Evolutionary conservation across 2,888 invertebrate species (phyloP).

Genomic region (Dynastes grantii): DNA sequence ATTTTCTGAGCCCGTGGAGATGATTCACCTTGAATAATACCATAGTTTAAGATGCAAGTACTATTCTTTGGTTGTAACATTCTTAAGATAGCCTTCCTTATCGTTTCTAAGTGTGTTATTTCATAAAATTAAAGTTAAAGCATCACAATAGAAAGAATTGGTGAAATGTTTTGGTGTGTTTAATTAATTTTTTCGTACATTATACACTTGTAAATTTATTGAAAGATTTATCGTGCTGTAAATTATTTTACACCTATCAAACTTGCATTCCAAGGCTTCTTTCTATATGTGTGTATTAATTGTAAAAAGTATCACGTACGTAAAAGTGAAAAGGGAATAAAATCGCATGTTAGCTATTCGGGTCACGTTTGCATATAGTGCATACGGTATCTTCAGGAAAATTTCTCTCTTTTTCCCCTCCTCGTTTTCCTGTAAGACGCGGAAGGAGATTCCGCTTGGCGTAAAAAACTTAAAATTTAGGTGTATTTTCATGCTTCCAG

Average conservation of each 20-base stretch:
- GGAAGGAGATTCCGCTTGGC: constrained; percentile 15
- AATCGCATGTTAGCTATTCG: constrained; percentile 30
- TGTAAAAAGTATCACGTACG: constrained; percentile 41
- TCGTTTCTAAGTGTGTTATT: too few relatives aligned
- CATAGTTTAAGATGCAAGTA: too few relatives aligned
- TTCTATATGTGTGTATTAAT: not conserved
- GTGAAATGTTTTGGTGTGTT: too few relatives aligned
- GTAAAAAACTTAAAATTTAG: constrained; percentile 52
- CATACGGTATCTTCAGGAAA: constrained; percentile 43
- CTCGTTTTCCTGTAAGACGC: constrained; percentile 1
- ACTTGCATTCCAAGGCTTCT: constrained; percentile 1
- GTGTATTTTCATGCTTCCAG: constrained; percentile 57
- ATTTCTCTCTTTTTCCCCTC: constrained; percentile 1
- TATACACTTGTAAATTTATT: not conserved
- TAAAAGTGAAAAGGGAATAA: constrained; percentile 42
- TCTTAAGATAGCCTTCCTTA: too few relatives aligned
- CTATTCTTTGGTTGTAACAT: too few relatives aligned
- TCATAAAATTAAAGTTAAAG: too few relatives aligned
- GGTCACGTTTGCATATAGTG: constrained; percentile 45
- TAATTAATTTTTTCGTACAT: too few relatives aligned
- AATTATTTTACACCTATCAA: not conserved
- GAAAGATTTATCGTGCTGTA: not conserved
- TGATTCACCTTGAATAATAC: too few relatives aligned
- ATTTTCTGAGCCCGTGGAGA: too few relatives aligned
- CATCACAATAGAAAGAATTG: too few relatives aligned